These are phyloP conservation scores for Nannospalax galili DNA, from an alignment of 2,113 vertebrate genomes.

Conservation along the genomic window DNA sequence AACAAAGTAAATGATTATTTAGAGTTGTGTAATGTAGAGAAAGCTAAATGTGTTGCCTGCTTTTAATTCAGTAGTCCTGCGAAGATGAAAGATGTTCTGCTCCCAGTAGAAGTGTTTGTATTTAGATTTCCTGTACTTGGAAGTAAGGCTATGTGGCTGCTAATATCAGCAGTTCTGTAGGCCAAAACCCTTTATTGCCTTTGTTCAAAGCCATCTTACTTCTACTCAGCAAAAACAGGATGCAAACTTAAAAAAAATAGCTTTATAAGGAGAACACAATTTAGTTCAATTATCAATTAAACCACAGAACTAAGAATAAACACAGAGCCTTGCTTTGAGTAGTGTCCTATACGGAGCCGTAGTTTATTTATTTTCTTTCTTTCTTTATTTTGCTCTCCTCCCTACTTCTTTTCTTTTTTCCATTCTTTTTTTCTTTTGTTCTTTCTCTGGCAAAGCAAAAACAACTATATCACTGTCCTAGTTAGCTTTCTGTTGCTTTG, in stretches of 20 bases:
- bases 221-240: background rate
- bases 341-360: background rate
- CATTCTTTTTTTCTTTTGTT: background rate
- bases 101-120: background rate
- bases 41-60: background rate
- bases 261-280: background rate
- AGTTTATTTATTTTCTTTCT: background rate
- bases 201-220: background rate
- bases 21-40: background rate
- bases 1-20: conserved; percentile 39
- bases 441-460: background rate
- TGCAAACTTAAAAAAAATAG: background rate
- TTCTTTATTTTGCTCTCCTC: no score
- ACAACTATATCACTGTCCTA: no score
- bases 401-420: no score
- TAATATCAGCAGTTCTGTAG: background rate
- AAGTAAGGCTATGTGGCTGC: background rate
- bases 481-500: no score
- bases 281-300: conserved; percentile 32
- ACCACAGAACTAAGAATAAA: background rate
- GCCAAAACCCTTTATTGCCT: background rate
- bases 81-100: background rate
- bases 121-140: background rate
- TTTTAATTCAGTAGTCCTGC: background rate
- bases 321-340: background rate